phyloP scores from a whole-genome alignment of 2,888 invertebrate genomes.

The Resseliella maxima region DNA sequence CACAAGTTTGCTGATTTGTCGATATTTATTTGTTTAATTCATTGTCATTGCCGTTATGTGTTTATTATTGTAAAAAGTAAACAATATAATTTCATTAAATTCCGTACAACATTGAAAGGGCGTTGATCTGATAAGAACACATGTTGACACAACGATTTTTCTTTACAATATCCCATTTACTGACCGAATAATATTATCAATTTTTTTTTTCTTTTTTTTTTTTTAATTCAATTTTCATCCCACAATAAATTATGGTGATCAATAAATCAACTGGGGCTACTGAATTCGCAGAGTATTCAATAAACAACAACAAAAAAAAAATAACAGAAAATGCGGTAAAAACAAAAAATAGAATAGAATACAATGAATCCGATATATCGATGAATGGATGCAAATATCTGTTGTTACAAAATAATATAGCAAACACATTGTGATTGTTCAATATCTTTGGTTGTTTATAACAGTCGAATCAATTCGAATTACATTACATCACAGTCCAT shows the following conservation, averaged over 20 bases:
- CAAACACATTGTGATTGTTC: neutral
- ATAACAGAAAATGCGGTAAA: too few species aligned
- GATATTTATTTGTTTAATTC: slow-evolving; percentile 41
- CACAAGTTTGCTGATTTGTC: slow-evolving; percentile 14
- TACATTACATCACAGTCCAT: neutral
- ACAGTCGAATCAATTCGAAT: neutral
- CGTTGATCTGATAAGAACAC: neutral
- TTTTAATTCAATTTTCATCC: too few species aligned
- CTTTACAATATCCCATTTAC: too few species aligned
- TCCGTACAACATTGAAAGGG: neutral
- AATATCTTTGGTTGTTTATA: neutral
- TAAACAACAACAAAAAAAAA: neutral
- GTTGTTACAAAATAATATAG: neutral
- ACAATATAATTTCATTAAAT: neutral
- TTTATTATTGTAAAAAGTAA: neutral
- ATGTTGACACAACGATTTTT: neutral
- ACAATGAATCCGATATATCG: too few species aligned
- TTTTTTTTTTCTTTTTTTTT: neutral
- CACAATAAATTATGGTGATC: too few species aligned
- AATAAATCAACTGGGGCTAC: too few species aligned
- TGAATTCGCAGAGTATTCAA: too few species aligned
- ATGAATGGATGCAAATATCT: neutral
- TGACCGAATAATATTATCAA: neutral
- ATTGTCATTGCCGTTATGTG: neutral
- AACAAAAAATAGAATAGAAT: neutral